Base-by-base conservation (phyloP, 2,888 invertebrate species). In the Oligia fasciuncula region DNA sequence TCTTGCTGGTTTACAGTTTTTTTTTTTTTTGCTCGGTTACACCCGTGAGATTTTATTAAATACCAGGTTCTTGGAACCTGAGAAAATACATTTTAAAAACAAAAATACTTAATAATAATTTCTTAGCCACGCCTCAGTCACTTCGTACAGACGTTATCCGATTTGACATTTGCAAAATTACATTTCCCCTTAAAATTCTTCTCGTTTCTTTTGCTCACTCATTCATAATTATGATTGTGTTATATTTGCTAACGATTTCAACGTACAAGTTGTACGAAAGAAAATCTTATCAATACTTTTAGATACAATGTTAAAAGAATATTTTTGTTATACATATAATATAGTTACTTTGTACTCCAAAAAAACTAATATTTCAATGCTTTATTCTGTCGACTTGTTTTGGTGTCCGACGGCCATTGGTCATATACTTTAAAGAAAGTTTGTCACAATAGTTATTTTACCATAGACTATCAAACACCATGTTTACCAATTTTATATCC, bases 151-250 rank as follows among this genome's bases (percentile, higher is more conserved):
- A 77, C 87, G 87, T 89, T 89, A 88, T 88, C 82, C 79, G 81
- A 88, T 86, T 88, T 88, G 83, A 86, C 84, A 88, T 89, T 87
- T 83, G 77, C 78, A 85, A 80, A 83, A 88, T 88, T 88, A 88
- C 81, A 86, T 89, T 86, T 74, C 29, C 71, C 77, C 80, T 83
- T 77, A 83, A 83, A 85, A 88, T 81, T 87, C 57, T n/a, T 79
- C 60, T 71, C 76, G 77, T 79, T 80, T 79, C 69, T 65, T 76
- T 60, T 17, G 29, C 46, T 51, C 23, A 51, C 74, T 73, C 49
- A 67, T 63, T 81, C 70, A 79, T 75, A 23, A 49, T 49, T 63
- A 69, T 80, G 72, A 86, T 73, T 68, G 49, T 69, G n/a, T 80
- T 70, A 75, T 73, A 69, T 81, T 72, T 73, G 14, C 40, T 43